Evolutionary conservation across 2,888 invertebrate species (phyloP).

Genomic region (Acleris laterana): DNA sequence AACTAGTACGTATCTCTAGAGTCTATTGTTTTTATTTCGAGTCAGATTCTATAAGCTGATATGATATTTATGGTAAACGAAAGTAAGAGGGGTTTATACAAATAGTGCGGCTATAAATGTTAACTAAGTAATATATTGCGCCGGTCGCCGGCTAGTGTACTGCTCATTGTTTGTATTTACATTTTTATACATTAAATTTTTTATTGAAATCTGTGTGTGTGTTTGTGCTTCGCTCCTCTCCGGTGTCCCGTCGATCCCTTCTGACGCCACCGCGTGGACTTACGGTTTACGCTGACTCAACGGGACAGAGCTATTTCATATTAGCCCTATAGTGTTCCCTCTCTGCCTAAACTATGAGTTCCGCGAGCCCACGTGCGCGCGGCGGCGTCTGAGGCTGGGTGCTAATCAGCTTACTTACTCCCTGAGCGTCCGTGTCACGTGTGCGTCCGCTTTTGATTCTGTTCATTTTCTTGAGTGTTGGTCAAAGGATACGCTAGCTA

Average conservation of each 20-base stretch:
- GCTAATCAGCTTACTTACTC: too few species aligned
- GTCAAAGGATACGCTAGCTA: not conserved
- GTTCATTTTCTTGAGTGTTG: too few species aligned
- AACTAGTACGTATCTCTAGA: slow-evolving; percentile 26
- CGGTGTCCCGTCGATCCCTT: slow-evolving; percentile 11
- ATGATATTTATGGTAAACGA: slow-evolving; percentile 31
- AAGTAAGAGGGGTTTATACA: slow-evolving; percentile 14
- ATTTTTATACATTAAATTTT: slow-evolving; percentile 59
- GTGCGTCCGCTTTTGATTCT: too few species aligned
- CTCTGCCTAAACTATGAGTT: too few species aligned
- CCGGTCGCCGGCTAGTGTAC: slow-evolving; percentile 19
- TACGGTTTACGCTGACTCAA: not conserved
- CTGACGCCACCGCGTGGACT: not conserved
- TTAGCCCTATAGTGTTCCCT: too few species aligned
- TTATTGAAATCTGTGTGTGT: slow-evolving; percentile 52
- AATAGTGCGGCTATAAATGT: slow-evolving; percentile 35
- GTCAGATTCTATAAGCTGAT: slow-evolving; percentile 33
- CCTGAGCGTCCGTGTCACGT: too few species aligned
- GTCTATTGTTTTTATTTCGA: slow-evolving; percentile 31
- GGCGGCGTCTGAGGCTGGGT: too few species aligned
- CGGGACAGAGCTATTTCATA: too few species aligned
- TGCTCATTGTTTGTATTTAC: slow-evolving; percentile 54
- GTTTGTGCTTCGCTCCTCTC: slow-evolving; percentile 32
- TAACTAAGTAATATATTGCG: slow-evolving; percentile 32
- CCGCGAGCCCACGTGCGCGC: too few species aligned